Base-by-base conservation (phyloP, 2,888 invertebrate species). In the Ctena decussata region DNA sequence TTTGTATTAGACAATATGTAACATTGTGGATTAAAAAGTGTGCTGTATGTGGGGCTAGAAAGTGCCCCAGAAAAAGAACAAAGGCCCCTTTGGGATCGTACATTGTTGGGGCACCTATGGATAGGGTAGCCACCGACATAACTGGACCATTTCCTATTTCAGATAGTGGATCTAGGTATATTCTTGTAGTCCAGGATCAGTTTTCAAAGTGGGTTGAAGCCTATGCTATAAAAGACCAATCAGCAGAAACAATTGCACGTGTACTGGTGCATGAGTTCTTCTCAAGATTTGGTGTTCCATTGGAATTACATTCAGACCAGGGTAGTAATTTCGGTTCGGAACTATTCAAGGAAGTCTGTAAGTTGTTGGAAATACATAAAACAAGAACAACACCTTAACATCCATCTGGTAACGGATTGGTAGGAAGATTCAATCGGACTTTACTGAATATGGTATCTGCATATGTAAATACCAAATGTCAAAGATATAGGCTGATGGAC, bases 341-440 rank as follows among this genome's bases (percentile, higher is more conserved):
- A 6, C 35, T 80, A 15, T 75, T 80, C 39, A 77, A 73, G 37
- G 80, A 80, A 44, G 75, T 74, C 8, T 80, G 80, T 21, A 39
- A 41, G 18, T 21, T 60, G 2, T 30, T 80, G 21, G 49, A 41
- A 2, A 65, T 76, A 5, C 21, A 65, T 35, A 30, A 76, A 76
- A 76, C 77, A 12, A 37, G n/a, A 24, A 37, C 70, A 8, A 70
- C 11, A 2, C 35, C 37, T 27, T 70, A 70, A 37, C 70, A 37
- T 24, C 70, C 70, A 11, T 37, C 37, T 37, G 35, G 37, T 5
- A 70, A 70, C 41, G 70, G 70, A 24, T 32, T 76, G 49, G 46
- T 80, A 5, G 80, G 73, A 32, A 5, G 73, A n/a, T 80, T 76
- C 44, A 70, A 80, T 71, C 30, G 49, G 32, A 70, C 80, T 18